phyloP scores from a whole-genome alignment of 2,797 vertebrate genomes.

The Sternotherus odoratus region DNA sequence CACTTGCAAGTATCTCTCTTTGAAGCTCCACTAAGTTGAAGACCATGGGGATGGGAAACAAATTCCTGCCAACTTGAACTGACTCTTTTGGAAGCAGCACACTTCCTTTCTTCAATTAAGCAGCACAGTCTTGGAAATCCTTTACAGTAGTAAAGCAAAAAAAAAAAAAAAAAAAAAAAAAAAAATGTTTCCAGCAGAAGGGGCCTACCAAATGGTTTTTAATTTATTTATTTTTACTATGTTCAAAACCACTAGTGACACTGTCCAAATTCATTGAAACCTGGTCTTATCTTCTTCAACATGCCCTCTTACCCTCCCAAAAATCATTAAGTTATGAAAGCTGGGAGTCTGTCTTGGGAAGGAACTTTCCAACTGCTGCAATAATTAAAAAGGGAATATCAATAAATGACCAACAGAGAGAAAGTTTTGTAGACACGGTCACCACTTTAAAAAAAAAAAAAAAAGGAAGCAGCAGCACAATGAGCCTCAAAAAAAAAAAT shows the following conservation, averaged over 20 bases:
- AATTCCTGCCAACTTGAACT: neutral
- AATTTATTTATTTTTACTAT: neutral
- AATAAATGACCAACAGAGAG: neutral
- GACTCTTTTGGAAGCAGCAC: neutral
- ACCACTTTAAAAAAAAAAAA: neutral
- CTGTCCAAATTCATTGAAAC: neutral
- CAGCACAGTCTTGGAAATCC: rapidly evolving
- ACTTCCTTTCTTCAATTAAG: neutral
- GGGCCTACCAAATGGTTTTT: neutral
- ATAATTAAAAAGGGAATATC: neutral
- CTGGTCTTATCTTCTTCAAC: neutral
- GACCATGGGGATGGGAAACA: neutral
- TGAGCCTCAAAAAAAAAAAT: neutral
- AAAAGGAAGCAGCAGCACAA: neutral
- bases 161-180: neutral
- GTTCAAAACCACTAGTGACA: neutral
- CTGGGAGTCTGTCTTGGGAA: neutral
- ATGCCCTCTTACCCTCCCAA: neutral
- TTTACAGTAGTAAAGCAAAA: neutral
- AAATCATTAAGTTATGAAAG: neutral
- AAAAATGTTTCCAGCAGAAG: neutral
- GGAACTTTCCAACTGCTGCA: neutral
- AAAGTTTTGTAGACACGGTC: neutral
- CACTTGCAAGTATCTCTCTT: neutral
- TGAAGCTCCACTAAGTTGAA: neutral